Base-by-base conservation (phyloP, 2,888 invertebrate species). In the Platynereis dumerilii region DNA sequence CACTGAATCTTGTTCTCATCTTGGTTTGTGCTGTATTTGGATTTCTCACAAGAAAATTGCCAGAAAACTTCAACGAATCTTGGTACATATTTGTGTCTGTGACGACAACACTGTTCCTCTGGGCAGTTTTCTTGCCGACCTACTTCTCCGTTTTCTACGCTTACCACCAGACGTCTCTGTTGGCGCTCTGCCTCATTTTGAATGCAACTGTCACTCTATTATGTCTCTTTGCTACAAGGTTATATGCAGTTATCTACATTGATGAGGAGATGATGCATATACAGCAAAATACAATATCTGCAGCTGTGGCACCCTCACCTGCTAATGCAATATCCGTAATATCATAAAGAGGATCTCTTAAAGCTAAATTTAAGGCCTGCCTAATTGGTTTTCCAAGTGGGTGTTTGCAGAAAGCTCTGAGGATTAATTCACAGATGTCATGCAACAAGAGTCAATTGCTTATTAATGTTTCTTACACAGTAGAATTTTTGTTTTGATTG, bases 1-100 rank as follows among this genome's bases (percentile, higher is more conserved):
- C 70, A 39, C 64, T 62, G 60, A 70, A 70, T 58, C 57, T 69
- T 29, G 17, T 53, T 57, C 24, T 69, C 29, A 48, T 70, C 28
- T 22, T 61, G 29, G 34, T 67, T 53, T 70, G 68, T 28, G 64
- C 70, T 10, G 39, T 57, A 42, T 54, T 60, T 44, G 70, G 68
- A 10, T 70, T 61, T 62, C 52, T 68, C 44, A 64, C 66, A 2
- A 61, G 68, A 2, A 61, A 64, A 26, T 65, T 69, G 58, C 70
- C 68, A 7, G 65, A 69, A 24, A 70, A 70, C 65, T 70, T 70
- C 65, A 70, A 70, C 55, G 70, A 70, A 42, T 70, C 70, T 48
- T 66, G 68, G 65, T 69, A 66, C 67, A 66, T 70, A 45, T 70
- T 69, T 58, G 56, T 69, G 26, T 61, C 66, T 27, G 67, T 68